Evolutionary conservation across 2,797 vertebrate genomes (phyloP).

Genomic region (Myiotriccus ornatus): DNA sequence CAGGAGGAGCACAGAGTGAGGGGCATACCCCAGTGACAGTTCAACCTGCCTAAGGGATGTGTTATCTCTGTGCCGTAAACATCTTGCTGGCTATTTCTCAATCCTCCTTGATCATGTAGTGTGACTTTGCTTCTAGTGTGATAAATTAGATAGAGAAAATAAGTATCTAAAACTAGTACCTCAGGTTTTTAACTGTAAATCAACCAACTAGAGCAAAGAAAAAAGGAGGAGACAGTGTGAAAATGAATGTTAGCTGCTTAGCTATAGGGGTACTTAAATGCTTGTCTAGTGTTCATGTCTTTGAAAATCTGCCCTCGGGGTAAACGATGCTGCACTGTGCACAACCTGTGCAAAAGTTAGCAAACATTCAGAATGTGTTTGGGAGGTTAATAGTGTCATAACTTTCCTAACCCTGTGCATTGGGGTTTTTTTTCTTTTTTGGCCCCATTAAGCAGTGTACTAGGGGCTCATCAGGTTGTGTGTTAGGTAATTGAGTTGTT

Average conservation of each 20-base stretch:
- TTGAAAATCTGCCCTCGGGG: neutral
- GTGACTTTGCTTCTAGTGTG: neutral
- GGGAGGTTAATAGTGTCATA: neutral
- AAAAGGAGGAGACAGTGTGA: neutral
- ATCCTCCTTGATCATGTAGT: neutral
- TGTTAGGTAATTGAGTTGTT: conserved; percentile 16
- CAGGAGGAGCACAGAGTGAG: neutral
- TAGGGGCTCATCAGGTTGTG: neutral
- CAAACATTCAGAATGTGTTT: neutral
- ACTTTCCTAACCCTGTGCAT: neutral
- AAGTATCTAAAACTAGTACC: neutral
- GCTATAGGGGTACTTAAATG: neutral
- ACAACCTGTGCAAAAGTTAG: neutral
- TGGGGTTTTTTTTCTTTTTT: rapidly evolving
- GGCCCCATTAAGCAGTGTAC: rapidly evolving
- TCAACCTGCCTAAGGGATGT: rapidly evolving
- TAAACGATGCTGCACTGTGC: neutral
- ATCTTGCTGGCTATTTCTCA: neutral
- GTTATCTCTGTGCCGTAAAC: neutral
- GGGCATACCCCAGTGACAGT: neutral
- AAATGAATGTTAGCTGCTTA: neutral
- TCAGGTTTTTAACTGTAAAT: neutral
- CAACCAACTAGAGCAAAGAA: neutral
- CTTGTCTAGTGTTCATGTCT: neutral
- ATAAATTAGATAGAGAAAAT: neutral